phyloP scores from a whole-genome alignment of 1,140 invertebrate species.

The Drosophila murphyi region DNA sequence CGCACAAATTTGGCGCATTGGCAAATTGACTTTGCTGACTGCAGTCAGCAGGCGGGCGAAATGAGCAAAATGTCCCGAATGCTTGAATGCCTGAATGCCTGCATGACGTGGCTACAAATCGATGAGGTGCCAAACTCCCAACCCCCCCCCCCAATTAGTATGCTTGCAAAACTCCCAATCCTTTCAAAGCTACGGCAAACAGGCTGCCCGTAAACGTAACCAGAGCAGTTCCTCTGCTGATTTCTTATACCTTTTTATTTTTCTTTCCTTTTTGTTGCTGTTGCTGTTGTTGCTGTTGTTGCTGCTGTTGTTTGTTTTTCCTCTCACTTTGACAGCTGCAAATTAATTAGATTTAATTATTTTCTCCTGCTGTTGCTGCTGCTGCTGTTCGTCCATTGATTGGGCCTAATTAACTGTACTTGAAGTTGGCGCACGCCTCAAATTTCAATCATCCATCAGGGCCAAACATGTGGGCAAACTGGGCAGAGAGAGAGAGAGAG shows the following conservation, averaged over 20 bases:
- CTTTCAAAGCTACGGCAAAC: conserved; percentile 17
- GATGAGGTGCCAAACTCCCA: conserved; percentile 61
- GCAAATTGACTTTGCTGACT: conserved; percentile 70
- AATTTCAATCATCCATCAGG: conserved; percentile 80
- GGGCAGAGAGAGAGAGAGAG: background rate
- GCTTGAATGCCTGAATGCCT: conserved; percentile 26
- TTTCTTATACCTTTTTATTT: background rate
- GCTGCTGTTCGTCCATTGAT: conserved; percentile 55
- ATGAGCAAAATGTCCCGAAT: conserved; percentile 6
- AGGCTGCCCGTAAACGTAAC: too few relatives aligned
- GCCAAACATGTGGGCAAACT: conserved; percentile 25
- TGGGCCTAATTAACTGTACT: conserved; percentile 81
- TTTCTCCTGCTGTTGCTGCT: conserved; percentile 38
- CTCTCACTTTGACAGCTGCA: conserved; percentile 72
- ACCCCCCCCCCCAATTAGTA: conserved; percentile 23
- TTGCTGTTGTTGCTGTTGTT: conserved; percentile 22
- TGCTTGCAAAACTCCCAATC: conserved; percentile 19
- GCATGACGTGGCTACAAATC: conserved; percentile 74
- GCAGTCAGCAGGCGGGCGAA: conserved; percentile 41
- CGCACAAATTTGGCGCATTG: conserved; percentile 66
- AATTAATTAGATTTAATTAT: conserved; percentile 83
- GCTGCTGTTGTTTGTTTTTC: conserved; percentile 13
- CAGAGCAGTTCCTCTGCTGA: background rate
- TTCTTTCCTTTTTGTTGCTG: conserved; percentile 13
- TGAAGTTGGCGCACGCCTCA: conserved; percentile 73